Evolutionary conservation across 2,797 vertebrate species (phyloP).

Genomic region (Xiphorhynchus erythropygius): DNA sequence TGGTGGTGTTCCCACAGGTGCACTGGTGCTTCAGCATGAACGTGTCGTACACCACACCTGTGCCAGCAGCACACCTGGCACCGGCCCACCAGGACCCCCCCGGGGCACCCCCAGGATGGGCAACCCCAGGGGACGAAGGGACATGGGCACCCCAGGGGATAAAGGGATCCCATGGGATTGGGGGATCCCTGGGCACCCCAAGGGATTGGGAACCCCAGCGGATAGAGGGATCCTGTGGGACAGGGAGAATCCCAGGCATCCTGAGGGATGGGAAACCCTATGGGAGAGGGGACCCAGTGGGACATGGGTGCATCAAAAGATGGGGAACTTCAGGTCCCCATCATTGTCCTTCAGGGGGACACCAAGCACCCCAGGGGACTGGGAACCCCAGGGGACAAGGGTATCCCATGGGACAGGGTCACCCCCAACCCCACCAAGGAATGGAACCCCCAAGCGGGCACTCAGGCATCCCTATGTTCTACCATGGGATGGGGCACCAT

Average conservation of each 20-base stretch:
- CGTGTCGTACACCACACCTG: conserved; percentile 93
- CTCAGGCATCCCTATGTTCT: neutral
- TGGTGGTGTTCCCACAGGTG: conserved; percentile 91
- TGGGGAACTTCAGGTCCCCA: neutral
- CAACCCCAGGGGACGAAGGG: too few relatives aligned
- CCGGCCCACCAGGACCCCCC: neutral
- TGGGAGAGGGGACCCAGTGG: neutral
- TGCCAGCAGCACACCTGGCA: neutral
- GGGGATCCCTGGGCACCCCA: too few relatives aligned
- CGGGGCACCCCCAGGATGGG: neutral
- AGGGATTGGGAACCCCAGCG: neutral
- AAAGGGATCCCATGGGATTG: neutral
- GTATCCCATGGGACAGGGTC: accelerated
- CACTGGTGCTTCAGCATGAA: conserved; percentile 98
- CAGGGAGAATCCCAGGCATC: neutral
- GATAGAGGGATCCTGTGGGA: neutral
- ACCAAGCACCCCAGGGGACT: neutral
- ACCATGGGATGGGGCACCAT: too few relatives aligned
- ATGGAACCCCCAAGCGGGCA: accelerated
- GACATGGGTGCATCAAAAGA: neutral
- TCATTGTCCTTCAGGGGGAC: too few relatives aligned
- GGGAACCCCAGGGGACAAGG: neutral
- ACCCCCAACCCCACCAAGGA: neutral
- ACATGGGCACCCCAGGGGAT: too few relatives aligned
- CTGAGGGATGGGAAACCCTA: too few relatives aligned